Base-by-base conservation (phyloP, 1,140 invertebrate genomes). In the Sinonovacula constricta region DNA sequence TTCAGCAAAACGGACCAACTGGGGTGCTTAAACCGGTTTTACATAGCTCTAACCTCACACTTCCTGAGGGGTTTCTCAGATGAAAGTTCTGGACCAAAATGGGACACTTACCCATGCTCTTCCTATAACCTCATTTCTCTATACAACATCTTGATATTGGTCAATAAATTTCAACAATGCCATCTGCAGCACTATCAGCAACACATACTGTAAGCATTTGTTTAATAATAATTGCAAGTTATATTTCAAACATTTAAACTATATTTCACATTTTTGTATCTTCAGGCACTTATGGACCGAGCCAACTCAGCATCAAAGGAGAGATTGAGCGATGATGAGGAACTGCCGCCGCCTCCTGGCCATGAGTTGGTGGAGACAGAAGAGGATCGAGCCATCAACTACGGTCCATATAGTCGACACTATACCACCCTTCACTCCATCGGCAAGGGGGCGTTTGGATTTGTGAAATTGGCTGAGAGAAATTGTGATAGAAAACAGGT, bases 381-480 rank as follows among this genome's bases (percentile, higher is more conserved):
- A 33, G 78, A 72, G 24, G 78, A 72, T 15, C 28, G 60, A 7
- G 62, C 62, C 30, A 57, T 72, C 15, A 72, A 51, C 7, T 57
- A 80, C 24, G 78, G 78, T 30, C 75, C 75, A 0, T 78, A 78
- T 24, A 34, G 65, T 28, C 62, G 31, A 18, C 33, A 93, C 72
- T 95, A 95, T 81, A 92, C 93, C n/a, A 94, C 94, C 3, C 88
- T 94, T 0, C 92, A 94, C 82, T 93, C 94, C 83, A 95, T 95
- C 63, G 94, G 95, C 1, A 94, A 95, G 89, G 95, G 95, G 33
- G 94, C 94, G 2, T 95, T 94, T 91, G 95, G 95, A 0, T 95
- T 94, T 85, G 95, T 95, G 0, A 94, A 94, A 83, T 92, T 95
- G 90, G 93, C 93, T 18, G 92, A 92, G 83, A 89, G 94, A 22